These are phyloP conservation scores for Tipula helvola DNA, from an alignment of 2,888 invertebrate genomes.

Conservation along the genomic window DNA sequence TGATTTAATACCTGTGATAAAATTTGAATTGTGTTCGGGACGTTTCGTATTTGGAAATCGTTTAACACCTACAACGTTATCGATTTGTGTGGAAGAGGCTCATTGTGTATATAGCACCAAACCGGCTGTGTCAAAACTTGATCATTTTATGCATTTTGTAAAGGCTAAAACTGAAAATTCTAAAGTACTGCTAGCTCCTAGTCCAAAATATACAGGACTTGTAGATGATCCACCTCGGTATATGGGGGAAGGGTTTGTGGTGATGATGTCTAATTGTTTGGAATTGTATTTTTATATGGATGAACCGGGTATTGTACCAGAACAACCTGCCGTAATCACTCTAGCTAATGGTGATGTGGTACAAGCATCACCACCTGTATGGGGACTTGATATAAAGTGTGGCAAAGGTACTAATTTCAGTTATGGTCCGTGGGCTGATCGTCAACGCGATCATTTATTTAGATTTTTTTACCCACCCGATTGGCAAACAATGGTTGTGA, in stretches of 20 bases:
- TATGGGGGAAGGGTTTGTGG: constrained; percentile 97
- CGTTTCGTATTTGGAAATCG: constrained; percentile 92
- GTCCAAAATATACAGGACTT: constrained; percentile 86
- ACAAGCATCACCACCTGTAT: constrained; percentile 85
- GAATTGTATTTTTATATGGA: constrained; percentile 97
- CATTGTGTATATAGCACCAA: constrained; percentile 92
- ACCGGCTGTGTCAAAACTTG: constrained; percentile 84
- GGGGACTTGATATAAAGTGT: constrained; percentile 92
- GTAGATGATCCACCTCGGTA: constrained; percentile 90
- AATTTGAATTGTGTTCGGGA: constrained; percentile 84
- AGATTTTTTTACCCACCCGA: constrained; percentile 92
- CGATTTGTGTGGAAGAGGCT: constrained; percentile 85
- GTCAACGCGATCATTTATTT: constrained; percentile 89
- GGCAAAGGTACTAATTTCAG: constrained; percentile 89
- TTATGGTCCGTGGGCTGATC: constrained; percentile 98
- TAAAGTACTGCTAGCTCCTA: constrained; percentile 90
- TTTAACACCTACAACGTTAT: constrained; percentile 83
- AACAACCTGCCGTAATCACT: constrained; percentile 78
- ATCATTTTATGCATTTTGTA: constrained; percentile 91
- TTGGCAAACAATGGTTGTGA: constrained; percentile 66
- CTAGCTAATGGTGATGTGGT: constrained; percentile 88
- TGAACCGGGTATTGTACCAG: constrained; percentile 85
- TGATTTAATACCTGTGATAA: constrained; percentile 91
- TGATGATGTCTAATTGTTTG: constrained; percentile 89
- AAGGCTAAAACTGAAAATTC: constrained; percentile 93